Conservation (phyloP, 2,888 invertebrate genomes). For the Cotesia congregata region DNA sequence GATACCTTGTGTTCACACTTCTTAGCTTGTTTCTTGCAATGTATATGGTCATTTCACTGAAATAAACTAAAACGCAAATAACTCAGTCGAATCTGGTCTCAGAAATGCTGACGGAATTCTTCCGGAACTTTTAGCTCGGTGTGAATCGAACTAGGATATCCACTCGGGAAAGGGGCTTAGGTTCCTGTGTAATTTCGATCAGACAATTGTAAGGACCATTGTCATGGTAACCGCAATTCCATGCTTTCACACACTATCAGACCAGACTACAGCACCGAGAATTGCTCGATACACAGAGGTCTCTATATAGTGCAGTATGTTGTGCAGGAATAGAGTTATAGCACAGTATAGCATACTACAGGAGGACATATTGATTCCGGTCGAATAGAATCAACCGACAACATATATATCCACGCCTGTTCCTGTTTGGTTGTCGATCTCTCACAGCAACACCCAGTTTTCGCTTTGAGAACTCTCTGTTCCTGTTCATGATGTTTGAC, state of each 20-base stretch:
- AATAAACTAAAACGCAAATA: neutral
- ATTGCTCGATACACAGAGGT: too few species aligned
- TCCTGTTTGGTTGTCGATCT: slow-evolving; percentile 25
- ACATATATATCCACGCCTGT: slow-evolving; percentile 9
- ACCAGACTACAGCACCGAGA: neutral
- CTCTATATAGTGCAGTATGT: too few species aligned
- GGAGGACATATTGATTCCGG: slow-evolving; percentile 31
- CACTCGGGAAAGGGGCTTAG: neutral
- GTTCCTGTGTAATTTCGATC: neutral
- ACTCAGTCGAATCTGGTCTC: neutral
- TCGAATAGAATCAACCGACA: neutral
- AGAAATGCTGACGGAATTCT: too few species aligned
- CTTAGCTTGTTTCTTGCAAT: neutral
- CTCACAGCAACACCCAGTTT: neutral
- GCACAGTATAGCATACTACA: neutral
- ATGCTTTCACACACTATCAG: neutral
- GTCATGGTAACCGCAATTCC: neutral
- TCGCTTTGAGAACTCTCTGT: slow-evolving; percentile 11
- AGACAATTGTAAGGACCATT: neutral
- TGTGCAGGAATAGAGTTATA: too few species aligned
- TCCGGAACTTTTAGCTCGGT: too few species aligned
- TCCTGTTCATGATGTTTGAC: slow-evolving; percentile 1
- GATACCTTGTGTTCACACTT: neutral
- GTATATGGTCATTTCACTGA: neutral
- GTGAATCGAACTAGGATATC: neutral